A percentile compares a stretch with the other conserved stretches of the same genome.
Conservation (phyloP, 2,797 vertebrate species). For the Vipera latastei region DNA sequence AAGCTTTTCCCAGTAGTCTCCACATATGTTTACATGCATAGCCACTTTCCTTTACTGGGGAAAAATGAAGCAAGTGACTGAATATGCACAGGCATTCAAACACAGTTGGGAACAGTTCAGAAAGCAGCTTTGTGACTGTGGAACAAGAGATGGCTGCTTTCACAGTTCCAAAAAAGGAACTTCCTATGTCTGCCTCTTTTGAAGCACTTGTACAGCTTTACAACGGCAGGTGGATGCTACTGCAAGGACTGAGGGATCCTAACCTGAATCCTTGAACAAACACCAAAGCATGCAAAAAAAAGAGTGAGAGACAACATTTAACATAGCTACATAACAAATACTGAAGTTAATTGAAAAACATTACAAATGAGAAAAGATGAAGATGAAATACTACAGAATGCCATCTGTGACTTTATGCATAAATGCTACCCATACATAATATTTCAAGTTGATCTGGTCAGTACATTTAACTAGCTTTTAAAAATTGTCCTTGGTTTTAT, state of each 20-base stretch:
- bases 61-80: not conserved
- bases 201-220: not conserved
- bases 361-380: conserved; percentile 7
- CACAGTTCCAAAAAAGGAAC: not conserved
- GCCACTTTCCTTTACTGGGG: not conserved
- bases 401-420: conserved; percentile 2
- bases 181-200: not conserved
- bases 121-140: not conserved
- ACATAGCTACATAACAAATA: not conserved
- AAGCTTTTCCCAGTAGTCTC: conserved; percentile 72
- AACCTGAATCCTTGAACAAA: conserved; percentile 5
- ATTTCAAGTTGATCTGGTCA: not conserved
- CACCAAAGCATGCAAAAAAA: not conserved
- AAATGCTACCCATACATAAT: not conserved
- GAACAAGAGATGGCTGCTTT: not conserved
- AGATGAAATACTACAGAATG: conserved; percentile 16
- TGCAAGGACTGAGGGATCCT: conserved; percentile 33
- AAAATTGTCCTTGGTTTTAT: not conserved
- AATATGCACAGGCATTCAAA: not conserved
- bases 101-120: not conserved
- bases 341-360: conserved; percentile 18
- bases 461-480: not conserved
- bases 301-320: conserved; percentile 5
- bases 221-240: not conserved
- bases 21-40: conserved; percentile 19